phyloP scores from a whole-genome alignment of 1,140 invertebrate species.

The Achroia grisella region DNA sequence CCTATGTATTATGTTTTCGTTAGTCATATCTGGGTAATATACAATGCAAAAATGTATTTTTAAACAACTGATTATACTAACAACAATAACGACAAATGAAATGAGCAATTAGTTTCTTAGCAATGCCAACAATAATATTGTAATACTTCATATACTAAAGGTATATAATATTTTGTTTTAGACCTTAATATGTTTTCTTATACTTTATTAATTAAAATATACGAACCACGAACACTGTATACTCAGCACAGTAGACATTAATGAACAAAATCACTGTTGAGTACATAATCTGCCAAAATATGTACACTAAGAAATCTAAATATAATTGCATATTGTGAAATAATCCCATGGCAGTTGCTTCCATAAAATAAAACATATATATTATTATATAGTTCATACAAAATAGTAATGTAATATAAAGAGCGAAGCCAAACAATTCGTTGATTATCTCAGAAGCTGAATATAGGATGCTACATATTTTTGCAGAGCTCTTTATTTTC shows the following conservation, averaged over 20 bases:
- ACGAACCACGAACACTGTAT: conserved; percentile 30
- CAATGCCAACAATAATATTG: too few species aligned
- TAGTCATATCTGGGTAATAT: too few species aligned
- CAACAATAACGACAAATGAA: too few species aligned
- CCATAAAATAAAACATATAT: conserved; percentile 54
- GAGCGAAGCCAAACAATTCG: conserved; percentile 31
- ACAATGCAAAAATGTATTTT: too few species aligned
- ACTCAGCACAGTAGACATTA: conserved; percentile 31
- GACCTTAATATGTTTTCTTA: too few species aligned
- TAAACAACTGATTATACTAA: too few species aligned
- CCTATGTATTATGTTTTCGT: too few species aligned
- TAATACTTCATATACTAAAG: too few species aligned
- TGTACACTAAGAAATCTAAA: conserved; percentile 33
- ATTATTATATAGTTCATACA: conserved; percentile 26
- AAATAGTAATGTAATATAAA: conserved; percentile 27
- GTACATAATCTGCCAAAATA: conserved; percentile 38
- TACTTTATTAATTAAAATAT: too few species aligned
- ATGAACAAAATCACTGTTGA: conserved; percentile 22
- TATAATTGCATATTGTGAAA: conserved; percentile 37
- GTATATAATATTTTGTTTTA: too few species aligned
- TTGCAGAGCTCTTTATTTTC: conserved; percentile 38
- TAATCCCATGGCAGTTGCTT: conserved; percentile 44
- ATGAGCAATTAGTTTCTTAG: too few species aligned
- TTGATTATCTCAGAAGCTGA: conserved; percentile 20
- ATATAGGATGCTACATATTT: conserved; percentile 35